Percentiles rank a stretch among this genome's conserved stretches.
Conservation (phyloP, 2,113 vertebrate species). For the Mormyrus iriodes region DNA sequence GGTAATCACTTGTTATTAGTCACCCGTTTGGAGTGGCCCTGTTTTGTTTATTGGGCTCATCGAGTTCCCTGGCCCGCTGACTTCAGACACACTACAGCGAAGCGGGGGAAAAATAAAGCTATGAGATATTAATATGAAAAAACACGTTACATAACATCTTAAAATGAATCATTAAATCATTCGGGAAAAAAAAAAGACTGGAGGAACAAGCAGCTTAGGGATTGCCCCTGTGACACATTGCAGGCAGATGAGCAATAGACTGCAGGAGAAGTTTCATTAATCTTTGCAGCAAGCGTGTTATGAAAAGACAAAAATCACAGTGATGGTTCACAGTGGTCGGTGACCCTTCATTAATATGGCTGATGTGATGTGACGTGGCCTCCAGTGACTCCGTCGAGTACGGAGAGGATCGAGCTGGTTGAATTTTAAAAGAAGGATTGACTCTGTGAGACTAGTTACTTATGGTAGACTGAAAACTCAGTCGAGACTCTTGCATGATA, state of each 20-base stretch:
- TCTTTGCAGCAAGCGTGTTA: background rate
- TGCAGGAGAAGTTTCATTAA: background rate
- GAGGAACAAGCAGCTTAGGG: background rate
- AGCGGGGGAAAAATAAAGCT: background rate
- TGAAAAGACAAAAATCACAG: background rate
- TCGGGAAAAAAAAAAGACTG: background rate
- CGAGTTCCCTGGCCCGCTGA: background rate
- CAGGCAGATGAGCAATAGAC: background rate
- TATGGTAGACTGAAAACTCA: background rate
- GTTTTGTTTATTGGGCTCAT: conserved; percentile 6
- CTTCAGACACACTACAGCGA: background rate
- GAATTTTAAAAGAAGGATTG: background rate
- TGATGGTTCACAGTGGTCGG: background rate
- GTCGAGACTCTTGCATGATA: background rate
- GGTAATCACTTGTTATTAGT: background rate
- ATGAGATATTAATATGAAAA: background rate
- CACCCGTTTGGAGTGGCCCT: background rate
- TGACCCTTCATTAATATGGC: background rate
- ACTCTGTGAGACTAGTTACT: background rate
- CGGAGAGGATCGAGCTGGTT: background rate
- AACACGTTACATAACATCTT: background rate
- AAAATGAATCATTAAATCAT: background rate
- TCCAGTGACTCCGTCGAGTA: background rate
- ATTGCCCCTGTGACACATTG: background rate
- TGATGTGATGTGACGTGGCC: background rate